Evolutionary conservation across 2,888 invertebrate genomes (phyloP), one percentile per base, ranked within the genome.

Genomic region (Drosophila anomelani): DNA sequence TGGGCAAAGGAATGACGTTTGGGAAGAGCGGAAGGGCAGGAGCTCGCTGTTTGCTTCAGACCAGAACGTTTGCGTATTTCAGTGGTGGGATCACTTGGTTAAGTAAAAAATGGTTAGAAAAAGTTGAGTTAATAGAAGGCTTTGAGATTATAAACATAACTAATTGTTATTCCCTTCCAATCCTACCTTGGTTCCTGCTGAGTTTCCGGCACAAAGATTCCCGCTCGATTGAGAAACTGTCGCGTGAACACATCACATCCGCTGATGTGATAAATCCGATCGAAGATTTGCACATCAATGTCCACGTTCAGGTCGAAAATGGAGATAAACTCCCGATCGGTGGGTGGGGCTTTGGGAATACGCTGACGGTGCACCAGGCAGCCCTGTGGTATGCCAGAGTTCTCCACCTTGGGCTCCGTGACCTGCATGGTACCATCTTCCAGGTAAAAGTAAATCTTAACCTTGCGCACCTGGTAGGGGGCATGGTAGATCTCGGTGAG

Each of bases 351-450:
- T 58, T 96, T 94, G 0, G 96, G 95, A 78, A 98, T 95, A 84
- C 96, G 94, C 91, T 97, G 97, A 1, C 98, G 95, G 77, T 95
- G 94, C 43, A 98, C 96, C 76, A 98, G 91, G 23, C 96, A 93
- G 10, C 98, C 98, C 94, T 98, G 98, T 39, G 95, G 94, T 79
- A 97, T 94, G 6, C 98, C 98, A 83, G 97, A 97, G 90, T 98
- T 98, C 59, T 95, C 94, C 10, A 96, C 94, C 87, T 94, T 94
- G 0, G 97, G 97, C 90, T 98, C 98, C 1, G 60, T 94, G 92
- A 98, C 96, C 93, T 97, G 97, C 79, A 98, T 95, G 1, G 98
- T 97, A 17, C 97, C 98, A 92, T 98, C 98, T 93, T 98, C 98
- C 47, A 98, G 93, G 87, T 95, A 98, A 90, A 96, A 98, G 79